Evolutionary conservation across 2,797 vertebrate genomes (phyloP), one percentile per base, ranked within the genome.

Genomic region (Syndactyla subalaris): DNA sequence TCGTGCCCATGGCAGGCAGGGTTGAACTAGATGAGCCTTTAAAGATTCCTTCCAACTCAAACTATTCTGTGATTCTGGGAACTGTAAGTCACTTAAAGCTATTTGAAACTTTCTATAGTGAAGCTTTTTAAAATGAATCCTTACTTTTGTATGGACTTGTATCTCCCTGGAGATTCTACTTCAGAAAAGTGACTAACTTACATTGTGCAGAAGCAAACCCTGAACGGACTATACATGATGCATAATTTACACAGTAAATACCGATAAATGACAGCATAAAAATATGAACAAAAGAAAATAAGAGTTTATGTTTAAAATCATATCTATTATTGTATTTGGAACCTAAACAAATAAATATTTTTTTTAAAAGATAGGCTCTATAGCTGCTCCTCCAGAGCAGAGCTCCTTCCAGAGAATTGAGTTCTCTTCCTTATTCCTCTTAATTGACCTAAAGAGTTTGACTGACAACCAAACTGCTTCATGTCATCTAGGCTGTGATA

Each of bases 1-100:
- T 6, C 14, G 5, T 46, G 13, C 2, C 11, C 6, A 14, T 46
- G 15, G 5, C 23, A 51, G 11, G 18, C 3, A 1, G 6, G 3
- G 15, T n/a, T 51, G n/a, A 52, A 62, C 27, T 32, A 43, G 6
- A 11, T 1, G 0, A 19, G 16, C 23, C 12, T 65, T 71, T 57
- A 65, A 66, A 38, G 19, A 57, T 23, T 38, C 6, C 2, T 55
- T 81, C 23, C 9, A 57, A 59, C 2, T 1, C n/a, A 45, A 88
- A 66, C 9, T 2, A 10, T 2, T 54, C 30, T 55, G 23, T 77
- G 46, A 46, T 30, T 78, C 29, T 55, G 45, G 43, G 10, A 74
- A 62, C 8, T 67, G 36, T 38, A 66, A 54, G 5, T 71, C 26
- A 51, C 12, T 7, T 10, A 55, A 83, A 77, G 16, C 34, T 59